Conservation (phyloP, 2,888 invertebrate species). For the Chaitophorus viminalis region DNA sequence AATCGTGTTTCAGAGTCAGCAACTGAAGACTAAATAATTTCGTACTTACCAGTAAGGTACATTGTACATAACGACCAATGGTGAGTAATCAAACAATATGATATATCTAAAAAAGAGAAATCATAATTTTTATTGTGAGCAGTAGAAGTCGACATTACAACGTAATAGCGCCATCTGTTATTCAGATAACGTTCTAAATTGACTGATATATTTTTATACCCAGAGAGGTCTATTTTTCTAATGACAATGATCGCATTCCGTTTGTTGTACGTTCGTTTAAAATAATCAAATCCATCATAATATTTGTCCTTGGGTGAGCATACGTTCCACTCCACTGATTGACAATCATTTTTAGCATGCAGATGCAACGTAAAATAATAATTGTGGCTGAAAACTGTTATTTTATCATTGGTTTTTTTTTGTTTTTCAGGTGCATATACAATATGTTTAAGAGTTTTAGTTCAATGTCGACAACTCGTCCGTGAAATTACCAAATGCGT, state of each 20-base stretch:
- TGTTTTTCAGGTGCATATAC: conserved; percentile 56
- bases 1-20: conserved; percentile 50
- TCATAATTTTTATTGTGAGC: not conserved
- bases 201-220: not conserved
- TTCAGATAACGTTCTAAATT: not conserved
- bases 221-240: conserved; percentile 35
- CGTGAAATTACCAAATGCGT: conserved; percentile 25
- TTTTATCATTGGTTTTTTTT: conserved; percentile 5
- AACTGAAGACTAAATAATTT: conserved; percentile 50
- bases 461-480: conserved; percentile 53
- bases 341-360: not conserved
- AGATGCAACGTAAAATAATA: not conserved
- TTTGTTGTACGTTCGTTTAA: not conserved
- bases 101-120: not conserved
- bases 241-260: not conserved
- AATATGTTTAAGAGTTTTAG: conserved; percentile 54
- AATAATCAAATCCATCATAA: not conserved
- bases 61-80: conserved; percentile 47
- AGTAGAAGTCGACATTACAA: not conserved
- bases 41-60: not conserved
- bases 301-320: not conserved
- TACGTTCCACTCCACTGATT: not conserved
- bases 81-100: not conserved
- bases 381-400: not conserved
- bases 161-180: conserved; percentile 27